Percentiles rank a stretch among this genome's conserved stretches.
These are phyloP conservation scores for Tichodroma muraria DNA, from an alignment of 2,113 vertebrate genomes.

Conservation along the genomic window DNA sequence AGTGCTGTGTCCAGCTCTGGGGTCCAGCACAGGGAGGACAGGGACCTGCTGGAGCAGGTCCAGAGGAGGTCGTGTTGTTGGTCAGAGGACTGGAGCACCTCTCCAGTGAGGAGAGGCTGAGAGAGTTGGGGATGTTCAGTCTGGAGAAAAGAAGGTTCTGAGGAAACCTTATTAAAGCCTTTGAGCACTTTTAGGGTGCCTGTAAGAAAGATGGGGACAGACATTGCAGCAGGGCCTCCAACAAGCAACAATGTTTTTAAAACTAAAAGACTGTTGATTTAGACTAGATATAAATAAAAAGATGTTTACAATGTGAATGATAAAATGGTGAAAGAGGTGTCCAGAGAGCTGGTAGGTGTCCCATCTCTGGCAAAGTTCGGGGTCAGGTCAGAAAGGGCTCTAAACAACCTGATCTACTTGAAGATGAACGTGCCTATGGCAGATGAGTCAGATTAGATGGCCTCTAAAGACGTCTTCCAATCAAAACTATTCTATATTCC, in stretches of 20 bases:
- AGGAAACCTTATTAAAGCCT: background rate
- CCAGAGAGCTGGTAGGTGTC: background rate
- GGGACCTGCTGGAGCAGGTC: background rate
- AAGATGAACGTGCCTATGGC: background rate
- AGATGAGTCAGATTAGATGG: background rate
- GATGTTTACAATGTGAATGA: background rate
- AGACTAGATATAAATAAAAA: background rate
- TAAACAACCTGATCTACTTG: background rate
- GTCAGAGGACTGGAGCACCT: background rate
- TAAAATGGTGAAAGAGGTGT: background rate
- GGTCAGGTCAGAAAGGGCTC: background rate
- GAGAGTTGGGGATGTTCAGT: background rate
- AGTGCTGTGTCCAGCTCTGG: background rate
- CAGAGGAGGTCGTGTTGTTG: background rate
- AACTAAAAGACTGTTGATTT: background rate
- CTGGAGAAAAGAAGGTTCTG: background rate
- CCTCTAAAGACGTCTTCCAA: background rate
- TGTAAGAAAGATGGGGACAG: background rate
- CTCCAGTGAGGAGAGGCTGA: background rate
- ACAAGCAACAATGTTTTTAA: background rate
- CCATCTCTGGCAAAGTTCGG: fast-evolving
- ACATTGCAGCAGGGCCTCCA: background rate
- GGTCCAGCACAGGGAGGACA: background rate
- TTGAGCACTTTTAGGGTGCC: background rate
- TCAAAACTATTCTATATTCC: background rate